Conservation (phyloP, 1,140 invertebrate species). For the Drosophila tsacasi region DNA sequence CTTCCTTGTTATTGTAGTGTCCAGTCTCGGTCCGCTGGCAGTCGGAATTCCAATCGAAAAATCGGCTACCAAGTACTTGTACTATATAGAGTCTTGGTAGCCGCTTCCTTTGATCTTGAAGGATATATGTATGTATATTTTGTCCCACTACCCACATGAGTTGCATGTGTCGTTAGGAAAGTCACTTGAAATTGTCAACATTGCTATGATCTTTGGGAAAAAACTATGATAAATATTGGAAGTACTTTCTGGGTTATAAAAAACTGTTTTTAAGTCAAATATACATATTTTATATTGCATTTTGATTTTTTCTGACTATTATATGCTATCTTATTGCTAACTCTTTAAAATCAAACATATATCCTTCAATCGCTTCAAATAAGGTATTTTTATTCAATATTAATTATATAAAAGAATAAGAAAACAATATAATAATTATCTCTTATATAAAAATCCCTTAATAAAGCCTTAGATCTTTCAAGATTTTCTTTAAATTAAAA, state of each 20-base stretch:
- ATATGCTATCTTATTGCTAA: too few relatives aligned
- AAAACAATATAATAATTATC: not conserved
- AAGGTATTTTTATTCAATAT: too few relatives aligned
- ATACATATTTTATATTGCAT: too few relatives aligned
- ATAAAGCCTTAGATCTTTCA: not conserved
- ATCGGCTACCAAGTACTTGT: constrained; percentile 10
- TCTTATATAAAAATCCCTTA: not conserved
- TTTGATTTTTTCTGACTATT: too few relatives aligned
- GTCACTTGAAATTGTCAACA: constrained; percentile 4
- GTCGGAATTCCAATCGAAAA: constrained; percentile 10
- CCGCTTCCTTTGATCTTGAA: constrained; percentile 50
- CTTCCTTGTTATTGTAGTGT: constrained; percentile 59
- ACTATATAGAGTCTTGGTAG: constrained; percentile 1
- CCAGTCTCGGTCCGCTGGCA: constrained; percentile 35
- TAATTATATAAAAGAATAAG: not conserved
- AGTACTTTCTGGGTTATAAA: too few relatives aligned
- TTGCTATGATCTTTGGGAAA: not conserved
- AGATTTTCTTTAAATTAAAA: too few relatives aligned
- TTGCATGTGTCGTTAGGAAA: constrained; percentile 51
- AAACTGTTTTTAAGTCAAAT: too few relatives aligned
- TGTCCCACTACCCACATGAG: constrained; percentile 50
- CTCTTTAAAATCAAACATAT: too few relatives aligned
- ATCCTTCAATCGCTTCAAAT: too few relatives aligned
- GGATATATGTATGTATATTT: not conserved
- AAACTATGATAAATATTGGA: not conserved